Percentiles rank a stretch among this genome's conserved stretches.
These are phyloP conservation scores for Trididemnum miniatum DNA, from an alignment of 23 tunicate species.

Conservation along the genomic window DNA sequence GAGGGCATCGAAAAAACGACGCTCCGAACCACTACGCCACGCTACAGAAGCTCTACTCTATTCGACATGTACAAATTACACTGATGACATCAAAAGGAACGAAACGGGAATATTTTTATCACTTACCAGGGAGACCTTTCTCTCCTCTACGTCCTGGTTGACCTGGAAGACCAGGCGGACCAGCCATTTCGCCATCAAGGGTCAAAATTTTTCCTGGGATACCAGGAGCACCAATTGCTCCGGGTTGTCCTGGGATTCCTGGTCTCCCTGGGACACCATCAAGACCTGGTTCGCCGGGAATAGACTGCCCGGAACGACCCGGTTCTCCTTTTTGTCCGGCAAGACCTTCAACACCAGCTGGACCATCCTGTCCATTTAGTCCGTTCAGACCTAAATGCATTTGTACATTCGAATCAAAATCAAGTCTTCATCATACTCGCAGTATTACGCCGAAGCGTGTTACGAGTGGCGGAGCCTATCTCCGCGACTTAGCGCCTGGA, in stretches of 20 bases:
- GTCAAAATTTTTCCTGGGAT: slow-evolving; percentile 59
- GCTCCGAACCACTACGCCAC: no score
- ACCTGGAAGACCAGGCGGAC: slow-evolving; percentile 59
- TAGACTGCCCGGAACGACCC: slow-evolving; percentile 52
- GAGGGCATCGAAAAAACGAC: no score
- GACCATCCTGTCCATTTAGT: slow-evolving; percentile 63
- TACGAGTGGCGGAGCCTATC: no score
- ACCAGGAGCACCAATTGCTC: slow-evolving; percentile 64
- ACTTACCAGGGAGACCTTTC: slow-evolving; percentile 58
- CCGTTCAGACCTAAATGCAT: slow-evolving; percentile 56
- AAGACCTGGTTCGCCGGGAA: slow-evolving; percentile 58
- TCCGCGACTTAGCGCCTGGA: no score
- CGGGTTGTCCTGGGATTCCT: slow-evolving; percentile 63
- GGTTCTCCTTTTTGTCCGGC: slow-evolving; percentile 55
- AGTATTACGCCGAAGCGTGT: no score
- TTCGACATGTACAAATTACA: no score
- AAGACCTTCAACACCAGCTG: slow-evolving; percentile 46
- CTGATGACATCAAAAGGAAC: no score
- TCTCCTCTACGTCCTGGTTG: slow-evolving; percentile 40
- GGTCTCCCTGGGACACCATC: slow-evolving; percentile 66
- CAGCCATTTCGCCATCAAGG: slow-evolving; percentile 36
- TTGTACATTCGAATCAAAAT: no score
- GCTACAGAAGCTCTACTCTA: no score
- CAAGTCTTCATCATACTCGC: no score
- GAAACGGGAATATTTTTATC: no score